phyloP scores from a whole-genome alignment of 2,888 invertebrate genomes.

The Melanostoma scalare region DNA sequence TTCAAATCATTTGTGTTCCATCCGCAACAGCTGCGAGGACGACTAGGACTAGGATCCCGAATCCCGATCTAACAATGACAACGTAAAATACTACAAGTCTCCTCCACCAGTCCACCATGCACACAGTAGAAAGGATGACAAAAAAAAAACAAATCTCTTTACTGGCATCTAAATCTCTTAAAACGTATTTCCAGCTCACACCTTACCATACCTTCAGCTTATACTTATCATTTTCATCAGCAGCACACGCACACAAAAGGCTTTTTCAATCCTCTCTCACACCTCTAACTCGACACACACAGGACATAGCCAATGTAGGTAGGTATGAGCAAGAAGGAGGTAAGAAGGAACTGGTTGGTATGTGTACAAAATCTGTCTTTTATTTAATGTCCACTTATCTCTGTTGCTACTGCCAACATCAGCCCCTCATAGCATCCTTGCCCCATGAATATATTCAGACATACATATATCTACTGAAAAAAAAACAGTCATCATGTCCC shows the following conservation, averaged over 20 bases:
- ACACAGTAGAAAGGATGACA: not conserved
- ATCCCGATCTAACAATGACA: no score
- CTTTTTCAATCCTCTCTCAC: slow-evolving; percentile 8
- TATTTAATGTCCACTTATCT: slow-evolving; percentile 71
- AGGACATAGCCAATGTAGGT: not conserved
- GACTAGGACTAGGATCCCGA: no score
- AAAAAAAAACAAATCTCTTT: slow-evolving; percentile 38
- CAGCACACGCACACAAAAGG: slow-evolving; percentile 10
- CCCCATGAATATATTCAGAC: not conserved
- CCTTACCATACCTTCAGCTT: slow-evolving; percentile 37
- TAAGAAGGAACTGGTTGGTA: not conserved
- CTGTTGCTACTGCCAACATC: slow-evolving; percentile 27
- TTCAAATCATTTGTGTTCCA: no score
- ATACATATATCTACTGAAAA: not conserved
- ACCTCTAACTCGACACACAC: not conserved
- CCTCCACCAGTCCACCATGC: no score
- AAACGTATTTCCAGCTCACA: slow-evolving; percentile 41
- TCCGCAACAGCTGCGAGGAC: no score
- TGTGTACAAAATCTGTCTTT: slow-evolving; percentile 53
- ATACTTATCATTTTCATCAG: slow-evolving; percentile 31
- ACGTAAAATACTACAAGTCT: no score
- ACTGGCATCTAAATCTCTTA: slow-evolving; percentile 42
- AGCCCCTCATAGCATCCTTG: not conserved
- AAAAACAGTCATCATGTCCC: slow-evolving; percentile 16
- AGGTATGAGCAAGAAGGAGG: not conserved